Percentiles rank a stretch among this genome's conserved stretches.
Evolutionary conservation across 2,113 vertebrate genomes (phyloP).

Genomic region (Perccottus glenii): DNA sequence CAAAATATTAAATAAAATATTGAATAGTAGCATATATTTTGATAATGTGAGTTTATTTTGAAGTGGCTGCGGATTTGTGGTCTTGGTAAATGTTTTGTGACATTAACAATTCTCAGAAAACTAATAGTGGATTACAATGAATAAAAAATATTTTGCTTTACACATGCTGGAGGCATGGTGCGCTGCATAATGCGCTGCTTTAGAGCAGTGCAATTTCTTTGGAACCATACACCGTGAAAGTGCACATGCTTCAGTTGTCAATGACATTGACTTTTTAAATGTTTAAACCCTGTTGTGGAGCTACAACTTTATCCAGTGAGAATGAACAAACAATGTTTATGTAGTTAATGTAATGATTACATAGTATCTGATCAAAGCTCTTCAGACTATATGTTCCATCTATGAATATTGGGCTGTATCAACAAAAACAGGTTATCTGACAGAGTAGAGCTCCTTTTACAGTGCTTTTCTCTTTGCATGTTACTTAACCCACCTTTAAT

Average conservation of each 20-base stretch:
- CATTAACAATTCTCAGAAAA: neutral
- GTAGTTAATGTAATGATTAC: neutral
- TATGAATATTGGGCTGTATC: constrained; percentile 8
- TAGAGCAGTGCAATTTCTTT: constrained; percentile 31
- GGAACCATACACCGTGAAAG: constrained; percentile 16
- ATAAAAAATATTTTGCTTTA: constrained; percentile 8
- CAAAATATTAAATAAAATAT: neutral
- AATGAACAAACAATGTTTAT: neutral
- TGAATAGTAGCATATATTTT: constrained; percentile 2
- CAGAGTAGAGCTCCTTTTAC: constrained; percentile 39
- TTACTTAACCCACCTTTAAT: constrained; percentile 46
- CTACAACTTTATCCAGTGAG: constrained; percentile 2
- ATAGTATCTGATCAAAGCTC: neutral
- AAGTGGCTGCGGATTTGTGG: constrained; percentile 12
- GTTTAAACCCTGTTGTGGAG: neutral
- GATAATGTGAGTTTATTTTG: too few species aligned
- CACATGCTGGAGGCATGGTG: constrained; percentile 31
- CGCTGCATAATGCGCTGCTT: constrained; percentile 26
- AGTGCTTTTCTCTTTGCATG: constrained; percentile 32
- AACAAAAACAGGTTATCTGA: constrained; percentile 13
- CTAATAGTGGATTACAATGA: neutral
- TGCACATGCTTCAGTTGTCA: constrained; percentile 18
- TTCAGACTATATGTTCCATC: constrained; percentile 7
- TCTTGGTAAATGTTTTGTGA: neutral
- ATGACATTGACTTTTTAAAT: constrained; percentile 9